Conservation (phyloP, 2,113 vertebrate genomes). For the Leucopsar rothschildi region DNA sequence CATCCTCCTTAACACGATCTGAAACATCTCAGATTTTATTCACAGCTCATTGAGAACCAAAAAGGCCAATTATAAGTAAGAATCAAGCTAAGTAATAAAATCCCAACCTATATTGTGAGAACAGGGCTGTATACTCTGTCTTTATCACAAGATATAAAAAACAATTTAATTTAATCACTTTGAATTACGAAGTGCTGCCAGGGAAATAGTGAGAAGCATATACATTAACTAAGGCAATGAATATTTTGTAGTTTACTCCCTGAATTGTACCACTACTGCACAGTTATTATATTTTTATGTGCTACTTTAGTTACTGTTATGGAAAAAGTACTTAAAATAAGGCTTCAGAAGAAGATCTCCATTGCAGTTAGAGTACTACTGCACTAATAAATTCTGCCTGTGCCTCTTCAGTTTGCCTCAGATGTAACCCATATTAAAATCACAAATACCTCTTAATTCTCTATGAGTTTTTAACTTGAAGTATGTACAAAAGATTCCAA, state of each 20-base stretch:
- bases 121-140: neutral
- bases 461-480: neutral
- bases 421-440: neutral
- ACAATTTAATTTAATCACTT: constrained; percentile 25
- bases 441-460: neutral
- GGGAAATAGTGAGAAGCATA: neutral
- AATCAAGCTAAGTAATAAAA: constrained; percentile 36
- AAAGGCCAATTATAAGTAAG: constrained; percentile 10
- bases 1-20: neutral
- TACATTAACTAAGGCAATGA: neutral
- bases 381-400: neutral
- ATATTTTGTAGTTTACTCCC: constrained; percentile 17
- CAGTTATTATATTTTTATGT: constrained; percentile 20
- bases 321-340: neutral
- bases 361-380: neutral
- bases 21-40: constrained; percentile 38
- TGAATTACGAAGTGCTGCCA: constrained; percentile 15
- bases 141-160: constrained; percentile 34
- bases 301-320: constrained; percentile 2
- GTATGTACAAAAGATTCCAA: neutral
- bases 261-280: neutral
- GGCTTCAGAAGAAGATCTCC: neutral
- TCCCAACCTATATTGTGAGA: neutral
- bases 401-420: neutral
- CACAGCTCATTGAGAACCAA: constrained; percentile 2